These are phyloP conservation scores for Anomalospiza imberbis DNA, from an alignment of 2,797 vertebrate genomes.

Conservation along the genomic window DNA sequence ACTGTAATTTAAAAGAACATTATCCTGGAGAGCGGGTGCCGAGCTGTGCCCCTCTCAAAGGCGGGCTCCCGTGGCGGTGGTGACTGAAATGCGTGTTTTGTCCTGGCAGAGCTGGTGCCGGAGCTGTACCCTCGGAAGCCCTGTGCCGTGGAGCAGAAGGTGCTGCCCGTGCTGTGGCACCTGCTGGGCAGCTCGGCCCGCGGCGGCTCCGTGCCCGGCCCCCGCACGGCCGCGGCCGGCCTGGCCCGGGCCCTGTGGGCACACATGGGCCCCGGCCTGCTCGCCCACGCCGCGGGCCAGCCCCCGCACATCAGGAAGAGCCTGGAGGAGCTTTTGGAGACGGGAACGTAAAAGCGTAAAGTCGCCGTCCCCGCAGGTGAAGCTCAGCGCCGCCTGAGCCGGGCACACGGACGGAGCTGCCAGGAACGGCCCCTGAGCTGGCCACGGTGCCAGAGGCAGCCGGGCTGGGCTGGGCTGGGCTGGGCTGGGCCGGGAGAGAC, in stretches of 20 bases:
- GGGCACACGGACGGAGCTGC: background rate
- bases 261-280: constrained; percentile 83
- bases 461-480: background rate
- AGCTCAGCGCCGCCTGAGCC: background rate
- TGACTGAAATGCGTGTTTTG: background rate
- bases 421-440: background rate
- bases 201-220: constrained; percentile 79
- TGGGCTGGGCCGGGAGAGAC: background rate
- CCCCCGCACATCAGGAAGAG: constrained; percentile 78
- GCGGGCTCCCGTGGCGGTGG: no score
- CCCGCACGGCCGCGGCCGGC: constrained; percentile 78
- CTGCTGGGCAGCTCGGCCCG: constrained; percentile 82
- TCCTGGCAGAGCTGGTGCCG: constrained; percentile 77
- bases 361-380: background rate
- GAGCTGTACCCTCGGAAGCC: constrained; percentile 88
- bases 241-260: constrained; percentile 82
- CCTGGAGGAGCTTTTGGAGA: constrained; percentile 82
- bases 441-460: background rate
- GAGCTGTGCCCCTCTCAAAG: background rate
- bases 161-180: constrained; percentile 87
- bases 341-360: constrained; percentile 20
- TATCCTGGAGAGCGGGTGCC: background rate
- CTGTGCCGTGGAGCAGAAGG: constrained; percentile 87
- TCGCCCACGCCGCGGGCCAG: constrained; percentile 78
- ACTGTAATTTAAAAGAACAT: background rate